These are phyloP conservation scores for Drosophila miranda DNA, from an alignment of 1,140 invertebrate genomes.

Conservation along the genomic window DNA sequence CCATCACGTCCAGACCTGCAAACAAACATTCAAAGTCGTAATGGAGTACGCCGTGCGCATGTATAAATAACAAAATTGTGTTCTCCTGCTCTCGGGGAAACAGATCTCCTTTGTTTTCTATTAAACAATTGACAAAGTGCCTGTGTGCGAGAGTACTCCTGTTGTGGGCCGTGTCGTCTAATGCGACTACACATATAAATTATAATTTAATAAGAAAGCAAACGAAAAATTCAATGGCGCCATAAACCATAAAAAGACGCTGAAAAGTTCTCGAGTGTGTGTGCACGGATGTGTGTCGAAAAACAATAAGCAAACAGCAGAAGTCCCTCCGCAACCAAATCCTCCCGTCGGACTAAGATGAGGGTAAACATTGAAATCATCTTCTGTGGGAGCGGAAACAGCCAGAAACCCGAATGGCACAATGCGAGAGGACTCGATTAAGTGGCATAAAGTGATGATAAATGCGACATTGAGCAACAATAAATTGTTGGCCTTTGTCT, in stretches of 20 bases:
- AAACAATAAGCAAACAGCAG: conserved; percentile 71
- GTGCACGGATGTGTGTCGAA: conserved; percentile 47
- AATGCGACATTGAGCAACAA: conserved; percentile 81
- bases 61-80: conserved; percentile 62
- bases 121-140: conserved; percentile 72
- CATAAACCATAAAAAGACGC: conserved; percentile 77
- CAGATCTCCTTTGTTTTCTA: conserved; percentile 57
- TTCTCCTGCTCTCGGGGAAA: conserved; percentile 4
- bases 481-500: conserved; percentile 67
- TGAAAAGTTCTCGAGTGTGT: conserved; percentile 70
- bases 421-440: conserved; percentile 62
- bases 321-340: not conserved
- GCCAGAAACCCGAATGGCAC: conserved; percentile 11
- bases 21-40: conserved; percentile 41
- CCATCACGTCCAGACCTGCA: conserved; percentile 48
- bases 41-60: conserved; percentile 53
- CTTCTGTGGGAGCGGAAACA: conserved; percentile 51
- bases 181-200: conserved; percentile 74
- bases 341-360: conserved; percentile 24
- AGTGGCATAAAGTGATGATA: conserved; percentile 81
- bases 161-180: conserved; percentile 28
- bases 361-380: conserved; percentile 74
- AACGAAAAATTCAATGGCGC: conserved; percentile 79
- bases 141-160: conserved; percentile 10
- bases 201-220: conserved; percentile 81